Conservation (phyloP, 2,797 vertebrate species). For the Mycteria americana region DNA sequence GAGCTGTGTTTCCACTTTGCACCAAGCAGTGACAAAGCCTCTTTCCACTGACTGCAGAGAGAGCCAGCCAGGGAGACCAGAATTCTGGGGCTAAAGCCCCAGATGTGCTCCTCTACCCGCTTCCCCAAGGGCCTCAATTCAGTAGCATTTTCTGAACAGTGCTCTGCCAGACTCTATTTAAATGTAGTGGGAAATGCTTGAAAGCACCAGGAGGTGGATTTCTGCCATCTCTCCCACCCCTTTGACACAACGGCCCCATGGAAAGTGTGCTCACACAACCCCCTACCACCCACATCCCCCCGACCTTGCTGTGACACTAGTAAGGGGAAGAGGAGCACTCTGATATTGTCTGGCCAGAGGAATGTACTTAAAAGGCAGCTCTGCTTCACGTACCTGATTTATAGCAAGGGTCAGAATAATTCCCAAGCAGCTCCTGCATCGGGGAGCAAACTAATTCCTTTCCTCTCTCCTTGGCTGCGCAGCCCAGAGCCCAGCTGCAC, state of each 20-base stretch:
- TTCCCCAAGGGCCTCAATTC: not conserved
- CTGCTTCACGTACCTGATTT: constrained; percentile 9
- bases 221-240: not conserved
- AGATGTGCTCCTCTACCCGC: not conserved
- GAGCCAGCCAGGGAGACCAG: not conserved
- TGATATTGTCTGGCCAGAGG: not conserved
- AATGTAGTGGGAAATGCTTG: not conserved
- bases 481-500: constrained; percentile 27
- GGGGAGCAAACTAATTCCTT: constrained; percentile 53
- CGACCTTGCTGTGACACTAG: not conserved
- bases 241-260: not conserved
- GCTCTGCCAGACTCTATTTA: not conserved
- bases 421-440: constrained; percentile 31
- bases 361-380: constrained; percentile 1
- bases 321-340: not conserved
- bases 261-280: not conserved
- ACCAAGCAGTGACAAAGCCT: not conserved
- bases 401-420: constrained; percentile 28
- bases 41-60: not conserved
- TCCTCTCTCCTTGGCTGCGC: not conserved
- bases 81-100: not conserved
- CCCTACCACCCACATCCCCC: not conserved
- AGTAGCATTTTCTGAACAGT: not conserved
- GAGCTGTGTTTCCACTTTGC: not conserved
- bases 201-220: not conserved